phyloP scores from a whole-genome alignment of 2,113 vertebrate species.

The Merops nubicus region DNA sequence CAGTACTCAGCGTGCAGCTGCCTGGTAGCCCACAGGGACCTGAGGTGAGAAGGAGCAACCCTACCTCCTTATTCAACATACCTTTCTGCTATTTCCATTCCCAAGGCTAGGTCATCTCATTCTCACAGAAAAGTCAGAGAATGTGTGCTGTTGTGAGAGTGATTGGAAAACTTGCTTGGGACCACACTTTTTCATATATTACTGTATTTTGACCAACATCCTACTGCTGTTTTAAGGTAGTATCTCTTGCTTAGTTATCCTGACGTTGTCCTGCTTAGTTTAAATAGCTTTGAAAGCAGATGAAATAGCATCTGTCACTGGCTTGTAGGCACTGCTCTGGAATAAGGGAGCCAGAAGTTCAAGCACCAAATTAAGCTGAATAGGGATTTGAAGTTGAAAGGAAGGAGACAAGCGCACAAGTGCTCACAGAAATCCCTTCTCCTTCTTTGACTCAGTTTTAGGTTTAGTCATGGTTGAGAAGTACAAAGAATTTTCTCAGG shows the following conservation, averaged over 20 bases:
- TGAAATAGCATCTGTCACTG: background rate
- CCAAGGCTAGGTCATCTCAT: background rate
- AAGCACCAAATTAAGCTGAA: background rate
- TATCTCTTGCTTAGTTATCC: background rate
- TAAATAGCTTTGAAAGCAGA: background rate
- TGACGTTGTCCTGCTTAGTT: background rate
- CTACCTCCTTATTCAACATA: background rate
- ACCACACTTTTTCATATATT: background rate
- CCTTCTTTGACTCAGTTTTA: background rate
- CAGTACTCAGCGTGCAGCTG: no score
- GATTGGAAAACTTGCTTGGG: background rate
- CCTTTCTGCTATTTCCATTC: background rate
- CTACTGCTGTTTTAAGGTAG: background rate
- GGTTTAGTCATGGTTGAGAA: background rate
- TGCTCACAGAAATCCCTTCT: background rate
- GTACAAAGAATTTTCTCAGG: background rate
- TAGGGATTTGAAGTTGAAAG: background rate
- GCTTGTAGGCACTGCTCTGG: background rate
- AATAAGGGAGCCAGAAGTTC: background rate
- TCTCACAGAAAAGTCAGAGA: background rate
- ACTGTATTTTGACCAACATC: background rate
- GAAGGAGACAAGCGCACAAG: background rate
- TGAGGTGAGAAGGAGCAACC: background rate
- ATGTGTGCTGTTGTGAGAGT: background rate
- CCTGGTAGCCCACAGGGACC: no score